A percentile compares a stretch with the other conserved stretches of the same genome.
These are phyloP conservation scores for Dendrocopos noguchii DNA, from an alignment of 2,113 vertebrate genomes.

Conservation along the genomic window DNA sequence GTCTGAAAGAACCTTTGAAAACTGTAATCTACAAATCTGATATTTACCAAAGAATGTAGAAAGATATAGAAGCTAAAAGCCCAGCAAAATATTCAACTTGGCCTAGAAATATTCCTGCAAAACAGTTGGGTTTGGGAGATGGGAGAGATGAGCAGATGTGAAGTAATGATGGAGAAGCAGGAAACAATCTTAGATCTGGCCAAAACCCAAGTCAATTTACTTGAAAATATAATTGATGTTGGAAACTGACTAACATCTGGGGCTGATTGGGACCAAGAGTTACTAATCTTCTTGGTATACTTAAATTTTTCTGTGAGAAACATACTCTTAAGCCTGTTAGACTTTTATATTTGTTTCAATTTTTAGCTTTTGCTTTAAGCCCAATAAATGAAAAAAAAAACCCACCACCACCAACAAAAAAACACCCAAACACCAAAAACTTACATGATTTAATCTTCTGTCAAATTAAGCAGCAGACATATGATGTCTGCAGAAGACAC, in stretches of 20 bases:
- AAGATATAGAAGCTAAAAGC: neutral
- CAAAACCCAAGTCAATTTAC: neutral
- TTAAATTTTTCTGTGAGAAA: neutral
- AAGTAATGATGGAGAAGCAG: neutral
- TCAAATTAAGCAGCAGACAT: neutral
- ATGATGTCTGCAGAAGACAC: neutral
- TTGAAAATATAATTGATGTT: neutral
- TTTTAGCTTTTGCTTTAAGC: neutral
- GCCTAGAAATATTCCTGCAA: neutral
- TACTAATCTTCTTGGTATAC: neutral
- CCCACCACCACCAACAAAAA: too few relatives aligned
- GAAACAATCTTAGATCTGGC: neutral
- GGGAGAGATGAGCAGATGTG: neutral
- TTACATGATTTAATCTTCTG: neutral
- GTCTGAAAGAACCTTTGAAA: neutral
- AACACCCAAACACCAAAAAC: too few relatives aligned
- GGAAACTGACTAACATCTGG: neutral
- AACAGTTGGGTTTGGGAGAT: neutral
- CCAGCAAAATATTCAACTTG: neutral
- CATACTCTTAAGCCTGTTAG: neutral
- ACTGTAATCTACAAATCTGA: neutral
- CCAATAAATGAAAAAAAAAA: neutral
- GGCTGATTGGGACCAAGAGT: neutral
- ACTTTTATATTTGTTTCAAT: neutral
- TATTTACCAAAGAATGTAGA: neutral